Base-by-base conservation (phyloP, 2,797 vertebrate species). In the Diplodus puntazzo region DNA sequence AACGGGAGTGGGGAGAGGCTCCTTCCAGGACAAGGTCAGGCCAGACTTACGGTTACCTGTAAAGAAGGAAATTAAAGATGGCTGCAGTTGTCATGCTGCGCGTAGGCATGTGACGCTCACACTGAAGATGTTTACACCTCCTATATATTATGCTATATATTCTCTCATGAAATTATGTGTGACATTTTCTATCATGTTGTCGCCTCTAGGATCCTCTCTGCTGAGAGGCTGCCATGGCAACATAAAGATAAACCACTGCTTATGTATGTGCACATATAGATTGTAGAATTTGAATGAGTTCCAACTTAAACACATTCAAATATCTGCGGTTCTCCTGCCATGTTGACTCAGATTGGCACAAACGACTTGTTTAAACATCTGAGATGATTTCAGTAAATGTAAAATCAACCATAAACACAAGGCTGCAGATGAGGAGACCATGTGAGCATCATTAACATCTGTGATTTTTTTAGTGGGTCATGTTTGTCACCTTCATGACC, bases 21-120 rank as follows among this genome's bases (percentile, higher is more conserved):
- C 97, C 68, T 97, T 96, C 98, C 98, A 98, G 0, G 96, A 95
- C 79, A 97, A 83, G 34, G 92, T 86, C 75, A 95, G 91, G 21
- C 94, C 95, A 0, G 95, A 61, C 81, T 96, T 98, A 82, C 96
- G 95, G 77, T 69, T 95, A 20, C 95, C 96, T 96, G 87, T 8
- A 4, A 52, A 18, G 34, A 53, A 1, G 21, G 46, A 25, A 45
- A 68, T 72, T n/a, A 69, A 77, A 77, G 50, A 49, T 34, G 46
- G 49, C 11, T 30, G 77, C 27, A 13, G 21, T 16, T n/a, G 43
- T 25, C 1, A 6, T 25, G 16, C n/a, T 11, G 42, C 4, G 1
- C 11, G 21, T 43, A 8, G 20, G 55, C 49, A 25, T 25, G 16
- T 7, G 42, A 70, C 17, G 4, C 13, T 50, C 49, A 12, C 11